Conservation (phyloP, 2,113 vertebrate species). For the Riparia riparia region DNA sequence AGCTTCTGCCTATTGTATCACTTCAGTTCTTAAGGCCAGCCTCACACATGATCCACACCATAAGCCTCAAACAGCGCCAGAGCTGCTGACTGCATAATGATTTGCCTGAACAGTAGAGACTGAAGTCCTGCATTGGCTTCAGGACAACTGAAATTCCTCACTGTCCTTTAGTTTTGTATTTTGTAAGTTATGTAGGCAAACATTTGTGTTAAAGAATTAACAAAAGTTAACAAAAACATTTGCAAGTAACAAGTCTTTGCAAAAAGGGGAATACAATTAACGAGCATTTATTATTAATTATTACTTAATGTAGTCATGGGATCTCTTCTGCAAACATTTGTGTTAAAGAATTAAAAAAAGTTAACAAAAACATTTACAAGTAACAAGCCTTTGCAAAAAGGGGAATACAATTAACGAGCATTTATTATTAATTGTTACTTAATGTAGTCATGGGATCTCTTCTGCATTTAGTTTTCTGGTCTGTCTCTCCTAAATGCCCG, state of each 20-base stretch:
- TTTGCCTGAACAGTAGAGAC: neutral
- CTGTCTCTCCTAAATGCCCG: neutral
- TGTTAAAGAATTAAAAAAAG: neutral
- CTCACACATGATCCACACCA: neutral
- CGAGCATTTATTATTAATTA: slow-evolving; percentile 16
- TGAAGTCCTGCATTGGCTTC: neutral
- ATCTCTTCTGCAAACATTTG: neutral
- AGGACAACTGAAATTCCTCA: neutral
- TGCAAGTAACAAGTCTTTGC: neutral
- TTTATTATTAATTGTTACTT: slow-evolving; percentile 33
- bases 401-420: neutral
- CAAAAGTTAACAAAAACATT: neutral
- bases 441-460: neutral
- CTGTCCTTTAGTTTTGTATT: neutral
- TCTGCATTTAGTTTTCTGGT: neutral
- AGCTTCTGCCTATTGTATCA: neutral
- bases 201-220: neutral
- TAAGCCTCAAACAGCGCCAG: neutral
- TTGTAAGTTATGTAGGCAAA: neutral
- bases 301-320: neutral
- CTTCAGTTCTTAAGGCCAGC: neutral
- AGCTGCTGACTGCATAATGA: neutral
- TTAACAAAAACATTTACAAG: neutral
- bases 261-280: neutral
- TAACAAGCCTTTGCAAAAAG: neutral